These are phyloP conservation scores for Pseudochirops corinnae DNA, from an alignment of 2,797 vertebrate species.

Conservation along the genomic window DNA sequence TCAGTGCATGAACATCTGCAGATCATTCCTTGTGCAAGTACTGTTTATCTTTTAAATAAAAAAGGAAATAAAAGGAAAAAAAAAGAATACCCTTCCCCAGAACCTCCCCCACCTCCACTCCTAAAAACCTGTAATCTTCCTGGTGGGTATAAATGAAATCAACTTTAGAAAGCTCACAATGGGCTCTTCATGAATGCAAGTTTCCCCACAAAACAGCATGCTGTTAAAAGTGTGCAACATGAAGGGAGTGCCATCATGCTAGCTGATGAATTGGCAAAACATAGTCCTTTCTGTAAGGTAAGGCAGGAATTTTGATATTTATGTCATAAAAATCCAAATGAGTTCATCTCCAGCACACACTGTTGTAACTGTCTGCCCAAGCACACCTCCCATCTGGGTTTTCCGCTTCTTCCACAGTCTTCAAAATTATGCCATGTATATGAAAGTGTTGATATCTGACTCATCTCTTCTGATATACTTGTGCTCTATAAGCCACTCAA, in stretches of 20 bases:
- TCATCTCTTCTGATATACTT: conserved; percentile 99
- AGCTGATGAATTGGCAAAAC: conserved; percentile 94
- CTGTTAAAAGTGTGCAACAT: conserved; percentile 93
- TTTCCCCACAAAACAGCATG: conserved; percentile 95
- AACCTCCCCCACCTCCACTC: conserved; percentile 59
- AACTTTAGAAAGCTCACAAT: conserved; percentile 86
- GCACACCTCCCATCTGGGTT: conserved; percentile 78
- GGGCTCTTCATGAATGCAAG: conserved; percentile 90
- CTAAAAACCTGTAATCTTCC: conserved; percentile 79
- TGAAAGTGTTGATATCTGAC: conserved; percentile 98
- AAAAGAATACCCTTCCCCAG: conserved; percentile 77
- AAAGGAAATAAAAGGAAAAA: conserved; percentile 54
- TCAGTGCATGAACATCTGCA: conserved; percentile 88
- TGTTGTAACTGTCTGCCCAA: conserved; percentile 84
- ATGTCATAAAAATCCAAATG: conserved; percentile 88
- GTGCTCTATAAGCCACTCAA: conserved; percentile 99
- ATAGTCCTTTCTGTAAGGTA: conserved; percentile 90
- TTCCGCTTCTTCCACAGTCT: conserved; percentile 75
- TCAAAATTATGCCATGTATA: conserved; percentile 95
- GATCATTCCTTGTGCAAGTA: conserved; percentile 86
- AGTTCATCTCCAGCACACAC: conserved; percentile 85
- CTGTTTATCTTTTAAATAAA: conserved; percentile 77
- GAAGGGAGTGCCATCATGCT: conserved; percentile 91
- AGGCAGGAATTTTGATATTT: conserved; percentile 94
- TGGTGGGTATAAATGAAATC: conserved; percentile 84